Percentiles rank a stretch among this genome's conserved stretches.
These are phyloP conservation scores for Sitodiplosis mosellana DNA, from an alignment of 1,140 invertebrate genomes.

Conservation along the genomic window DNA sequence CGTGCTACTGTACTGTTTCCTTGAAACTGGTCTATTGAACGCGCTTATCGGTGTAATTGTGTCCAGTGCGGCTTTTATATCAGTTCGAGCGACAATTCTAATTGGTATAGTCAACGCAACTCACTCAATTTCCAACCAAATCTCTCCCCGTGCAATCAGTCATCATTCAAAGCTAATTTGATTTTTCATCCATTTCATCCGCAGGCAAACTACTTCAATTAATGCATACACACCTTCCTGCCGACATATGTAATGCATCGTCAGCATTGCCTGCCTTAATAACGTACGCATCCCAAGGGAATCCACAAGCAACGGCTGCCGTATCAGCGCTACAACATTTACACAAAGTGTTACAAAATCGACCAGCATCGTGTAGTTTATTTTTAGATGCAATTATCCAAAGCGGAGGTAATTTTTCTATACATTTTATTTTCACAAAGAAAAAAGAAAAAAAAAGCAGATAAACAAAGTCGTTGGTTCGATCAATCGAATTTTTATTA, in stretches of 20 bases:
- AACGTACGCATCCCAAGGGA: conserved; percentile 52
- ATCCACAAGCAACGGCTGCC: conserved; percentile 60
- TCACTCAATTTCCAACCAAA: background rate
- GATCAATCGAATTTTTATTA: too few species aligned
- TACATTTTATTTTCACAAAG: too few species aligned
- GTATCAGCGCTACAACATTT: conserved; percentile 58
- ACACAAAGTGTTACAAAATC: conserved; percentile 57
- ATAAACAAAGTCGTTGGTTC: too few species aligned
- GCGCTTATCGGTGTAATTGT: conserved; percentile 84
- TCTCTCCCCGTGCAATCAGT: background rate
- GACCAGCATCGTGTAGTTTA: conserved; percentile 58
- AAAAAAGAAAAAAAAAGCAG: too few species aligned
- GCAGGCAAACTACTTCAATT: conserved; percentile 65
- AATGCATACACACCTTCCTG: conserved; percentile 62
- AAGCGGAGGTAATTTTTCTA: conserved; percentile 11
- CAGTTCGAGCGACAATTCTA: conserved; percentile 74
- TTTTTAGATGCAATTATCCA: conserved; percentile 68
- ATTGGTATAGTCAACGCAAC: conserved; percentile 45
- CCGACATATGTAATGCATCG: conserved; percentile 63
- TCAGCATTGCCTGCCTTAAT: conserved; percentile 66
- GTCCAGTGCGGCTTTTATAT: conserved; percentile 70
- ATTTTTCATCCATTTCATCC: conserved; percentile 4
- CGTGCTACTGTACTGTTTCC: conserved; percentile 70
- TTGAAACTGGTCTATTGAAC: conserved; percentile 69
- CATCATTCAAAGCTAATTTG: background rate